These are phyloP conservation scores for Phoxinus phoxinus DNA, from an alignment of 2,113 vertebrate genomes.

Conservation along the genomic window DNA sequence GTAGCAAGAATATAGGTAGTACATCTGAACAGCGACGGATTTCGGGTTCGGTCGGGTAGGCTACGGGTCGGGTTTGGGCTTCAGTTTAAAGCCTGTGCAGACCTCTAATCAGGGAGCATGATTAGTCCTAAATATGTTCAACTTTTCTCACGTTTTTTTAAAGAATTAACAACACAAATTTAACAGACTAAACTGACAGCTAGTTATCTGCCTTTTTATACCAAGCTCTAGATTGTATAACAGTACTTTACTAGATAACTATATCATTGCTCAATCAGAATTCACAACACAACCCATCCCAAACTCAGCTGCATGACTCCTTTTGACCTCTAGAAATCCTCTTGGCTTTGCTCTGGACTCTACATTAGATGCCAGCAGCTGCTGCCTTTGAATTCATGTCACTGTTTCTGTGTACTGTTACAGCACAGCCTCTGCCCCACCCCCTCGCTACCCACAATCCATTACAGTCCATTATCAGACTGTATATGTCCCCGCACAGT, in stretches of 20 bases:
- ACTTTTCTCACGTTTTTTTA: no score
- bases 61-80: no score
- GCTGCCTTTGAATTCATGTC: conserved; percentile 13
- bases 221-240: background rate
- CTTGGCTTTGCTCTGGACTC: conserved; percentile 10
- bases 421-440: conserved; percentile 10
- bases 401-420: background rate
- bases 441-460: background rate
- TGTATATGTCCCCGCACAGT: background rate
- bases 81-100: no score
- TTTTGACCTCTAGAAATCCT: conserved; percentile 50
- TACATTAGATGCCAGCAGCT: background rate
- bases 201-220: background rate
- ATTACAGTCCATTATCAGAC: conserved; percentile 28
- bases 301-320: conserved; percentile 56
- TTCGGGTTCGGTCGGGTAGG: no score
- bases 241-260: background rate
- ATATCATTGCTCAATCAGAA: background rate
- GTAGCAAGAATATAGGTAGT: no score
- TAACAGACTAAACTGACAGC: background rate
- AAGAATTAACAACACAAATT: background rate
- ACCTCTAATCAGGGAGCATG: no score
- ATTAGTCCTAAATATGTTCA: no score
- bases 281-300: background rate
- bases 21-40: no score